A percentile compares a stretch with the other conserved stretches of the same genome.
Evolutionary conservation across 2,888 invertebrate genomes (phyloP).

Genomic region (Silvanus unidentatus): DNA sequence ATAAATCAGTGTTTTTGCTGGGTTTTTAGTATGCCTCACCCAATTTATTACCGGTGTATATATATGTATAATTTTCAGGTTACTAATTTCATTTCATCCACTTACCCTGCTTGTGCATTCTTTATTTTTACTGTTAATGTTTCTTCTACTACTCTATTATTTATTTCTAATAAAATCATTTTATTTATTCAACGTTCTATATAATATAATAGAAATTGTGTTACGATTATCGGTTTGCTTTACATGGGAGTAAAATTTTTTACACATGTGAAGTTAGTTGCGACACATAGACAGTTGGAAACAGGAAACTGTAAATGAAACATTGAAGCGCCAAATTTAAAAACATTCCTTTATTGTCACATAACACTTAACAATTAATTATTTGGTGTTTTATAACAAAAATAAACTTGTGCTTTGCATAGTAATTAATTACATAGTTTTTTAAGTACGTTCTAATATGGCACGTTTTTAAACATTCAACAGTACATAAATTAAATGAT

Average conservation of each 20-base stretch:
- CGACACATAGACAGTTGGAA: no score
- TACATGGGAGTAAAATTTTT: slow-evolving; percentile 8
- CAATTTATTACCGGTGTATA: slow-evolving; percentile 20
- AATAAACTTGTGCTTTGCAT: no score
- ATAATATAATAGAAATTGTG: slow-evolving; percentile 5
- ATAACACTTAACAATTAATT: no score
- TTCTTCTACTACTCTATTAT: slow-evolving; percentile 98
- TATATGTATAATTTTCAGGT: not conserved
- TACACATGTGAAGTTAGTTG: not conserved
- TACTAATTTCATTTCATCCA: slow-evolving; percentile 29
- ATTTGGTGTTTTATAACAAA: no score
- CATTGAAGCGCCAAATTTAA: no score
- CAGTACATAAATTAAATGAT: no score
- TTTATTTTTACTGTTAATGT: slow-evolving; percentile 91
- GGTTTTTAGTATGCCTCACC: slow-evolving; percentile 20
- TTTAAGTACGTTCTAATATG: no score
- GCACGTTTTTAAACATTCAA: no score
- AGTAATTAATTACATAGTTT: no score
- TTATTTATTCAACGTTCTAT: slow-evolving; percentile 26
- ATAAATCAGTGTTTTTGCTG: no score
- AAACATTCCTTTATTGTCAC: no score
- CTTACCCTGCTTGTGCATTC: slow-evolving; percentile 94
- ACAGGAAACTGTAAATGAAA: no score
- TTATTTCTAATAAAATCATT: slow-evolving; percentile 97
- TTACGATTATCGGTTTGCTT: not conserved